Conservation (phyloP, 2,797 vertebrate species). For the Anabas testudineus region DNA sequence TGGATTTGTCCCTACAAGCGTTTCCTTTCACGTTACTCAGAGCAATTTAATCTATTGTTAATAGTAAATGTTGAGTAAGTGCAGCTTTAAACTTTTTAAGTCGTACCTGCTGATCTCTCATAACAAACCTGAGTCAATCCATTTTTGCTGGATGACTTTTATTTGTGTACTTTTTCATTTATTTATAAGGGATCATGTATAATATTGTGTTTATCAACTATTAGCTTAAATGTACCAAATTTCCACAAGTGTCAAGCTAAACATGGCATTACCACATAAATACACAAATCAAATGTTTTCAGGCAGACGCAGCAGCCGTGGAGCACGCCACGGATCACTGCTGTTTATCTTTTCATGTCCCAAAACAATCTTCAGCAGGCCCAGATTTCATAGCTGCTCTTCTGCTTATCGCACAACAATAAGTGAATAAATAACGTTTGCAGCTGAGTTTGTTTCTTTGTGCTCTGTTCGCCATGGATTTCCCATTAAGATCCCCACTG, state of each 20-base stretch:
- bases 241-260: not conserved
- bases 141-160: too few species aligned
- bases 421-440: not conserved
- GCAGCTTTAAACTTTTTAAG: too few species aligned
- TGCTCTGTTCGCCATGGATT: constrained; percentile 14
- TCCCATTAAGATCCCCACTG: constrained; percentile 26
- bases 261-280: not conserved
- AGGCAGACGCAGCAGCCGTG: not conserved
- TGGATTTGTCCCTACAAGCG: too few species aligned
- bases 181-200: too few species aligned
- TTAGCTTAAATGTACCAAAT: not conserved
- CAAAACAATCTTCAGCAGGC: constrained; percentile 12
- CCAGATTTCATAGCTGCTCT: constrained; percentile 1
- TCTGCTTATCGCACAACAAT: not conserved
- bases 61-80: too few species aligned
- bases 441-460: constrained; percentile 16
- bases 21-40: too few species aligned
- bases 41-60: too few species aligned
- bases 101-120: too few species aligned
- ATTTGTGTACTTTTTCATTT: too few species aligned
- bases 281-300: not conserved
- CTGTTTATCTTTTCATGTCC: constrained; percentile 31
- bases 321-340: not conserved
- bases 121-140: too few species aligned
- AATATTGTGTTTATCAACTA: too few species aligned